Evolutionary conservation across 2,797 vertebrate genomes (phyloP).

Genomic region (Menidia menidia): DNA sequence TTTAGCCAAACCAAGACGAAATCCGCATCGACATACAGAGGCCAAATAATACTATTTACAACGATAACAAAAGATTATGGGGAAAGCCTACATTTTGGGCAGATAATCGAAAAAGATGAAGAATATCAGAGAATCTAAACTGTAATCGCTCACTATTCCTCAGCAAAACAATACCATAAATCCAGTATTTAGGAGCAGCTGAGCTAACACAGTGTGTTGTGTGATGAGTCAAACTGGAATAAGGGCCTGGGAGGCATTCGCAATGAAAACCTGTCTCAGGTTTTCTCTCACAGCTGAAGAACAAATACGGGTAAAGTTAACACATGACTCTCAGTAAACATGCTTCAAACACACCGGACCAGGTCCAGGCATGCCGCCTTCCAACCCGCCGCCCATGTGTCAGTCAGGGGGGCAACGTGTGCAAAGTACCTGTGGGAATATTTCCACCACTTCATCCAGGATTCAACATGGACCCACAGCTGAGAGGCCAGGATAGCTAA

Average conservation of each 20-base stretch:
- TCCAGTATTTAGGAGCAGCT: not conserved
- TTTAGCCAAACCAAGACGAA: not conserved
- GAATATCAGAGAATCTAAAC: not conserved
- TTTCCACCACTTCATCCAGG: slow-evolving; percentile 20
- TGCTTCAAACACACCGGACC: slow-evolving; percentile 60
- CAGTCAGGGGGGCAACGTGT: slow-evolving; percentile 21
- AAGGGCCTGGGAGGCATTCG: slow-evolving; percentile 36
- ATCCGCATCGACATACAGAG: not conserved
- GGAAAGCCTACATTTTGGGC: not conserved
- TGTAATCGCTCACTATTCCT: not conserved
- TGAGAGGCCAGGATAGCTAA: slow-evolving; percentile 44
- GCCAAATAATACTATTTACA: not conserved
- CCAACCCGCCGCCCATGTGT: slow-evolving; percentile 48
- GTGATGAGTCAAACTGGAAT: slow-evolving; percentile 44
- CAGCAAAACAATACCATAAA: not conserved
- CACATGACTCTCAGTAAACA: slow-evolving; percentile 64
- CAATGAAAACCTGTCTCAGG: slow-evolving; percentile 45
- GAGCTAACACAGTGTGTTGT: slow-evolving; percentile 16
- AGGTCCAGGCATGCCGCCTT: slow-evolving; percentile 59
- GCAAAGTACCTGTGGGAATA: slow-evolving; percentile 21
- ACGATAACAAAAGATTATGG: not conserved
- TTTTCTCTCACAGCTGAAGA: slow-evolving; percentile 35
- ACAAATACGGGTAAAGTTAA: slow-evolving; percentile 54
- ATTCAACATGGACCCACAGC: slow-evolving; percentile 13
- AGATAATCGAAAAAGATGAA: not conserved